Conservation (phyloP, 2,797 vertebrate genomes). For the Phrynocephalus forsythii region DNA sequence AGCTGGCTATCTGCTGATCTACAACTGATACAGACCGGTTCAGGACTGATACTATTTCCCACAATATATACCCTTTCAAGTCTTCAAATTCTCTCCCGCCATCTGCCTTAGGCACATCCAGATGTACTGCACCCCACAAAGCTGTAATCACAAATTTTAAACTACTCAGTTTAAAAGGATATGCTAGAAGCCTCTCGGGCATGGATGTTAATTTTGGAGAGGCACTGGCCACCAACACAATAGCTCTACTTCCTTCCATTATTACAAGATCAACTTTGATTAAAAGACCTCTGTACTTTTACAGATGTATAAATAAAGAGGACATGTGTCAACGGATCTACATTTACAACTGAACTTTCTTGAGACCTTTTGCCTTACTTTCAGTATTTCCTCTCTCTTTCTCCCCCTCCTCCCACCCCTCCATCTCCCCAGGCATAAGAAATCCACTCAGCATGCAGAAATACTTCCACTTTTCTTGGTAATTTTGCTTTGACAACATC, state of each 20-base stretch:
- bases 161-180: neutral
- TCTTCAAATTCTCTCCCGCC: neutral
- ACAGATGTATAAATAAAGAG: neutral
- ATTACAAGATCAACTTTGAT: neutral
- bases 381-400: neutral
- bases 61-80: neutral
- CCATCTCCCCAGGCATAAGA: neutral
- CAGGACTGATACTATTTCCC: neutral
- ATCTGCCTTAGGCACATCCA: neutral
- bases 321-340: neutral
- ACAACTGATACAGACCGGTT: neutral
- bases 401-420: neutral
- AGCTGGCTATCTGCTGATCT: neutral
- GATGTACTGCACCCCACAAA: neutral
- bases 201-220: conserved; percentile 6
- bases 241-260: conserved; percentile 14
- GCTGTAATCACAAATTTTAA: neutral
- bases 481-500: conserved; percentile 65
- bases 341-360: neutral
- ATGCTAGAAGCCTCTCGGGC: neutral
- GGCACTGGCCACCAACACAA: neutral
- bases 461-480: neutral
- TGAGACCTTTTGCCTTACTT: neutral
- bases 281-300: neutral
- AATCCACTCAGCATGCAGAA: neutral